Base-by-base conservation (phyloP, 1,140 invertebrate species). In the Magallana angulata region DNA sequence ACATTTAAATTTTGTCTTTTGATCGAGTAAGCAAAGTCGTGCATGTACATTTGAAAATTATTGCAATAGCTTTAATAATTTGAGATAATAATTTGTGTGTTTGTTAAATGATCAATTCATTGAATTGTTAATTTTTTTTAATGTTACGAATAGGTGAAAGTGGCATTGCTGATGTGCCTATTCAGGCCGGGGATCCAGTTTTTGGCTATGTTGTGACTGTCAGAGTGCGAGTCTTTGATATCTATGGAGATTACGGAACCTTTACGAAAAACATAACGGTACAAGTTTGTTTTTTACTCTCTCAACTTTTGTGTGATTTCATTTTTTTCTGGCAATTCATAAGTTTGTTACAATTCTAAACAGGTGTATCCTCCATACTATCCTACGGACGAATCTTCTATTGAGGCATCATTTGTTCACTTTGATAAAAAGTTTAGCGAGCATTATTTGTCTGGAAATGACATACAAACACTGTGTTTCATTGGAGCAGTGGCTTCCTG, bases 341-440 rank as follows among this genome's bases (percentile, higher is more conserved):
- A 48, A 48, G 1, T 48, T 5, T 48, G 36, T 48, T 48, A 48
- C 36, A 48, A 4, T 48, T 48, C 36, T 48, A 48, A 48, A 48
- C 68, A 76, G 68, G 68, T 76, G 5, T 6, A 30, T 12, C 68
- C 24, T 30, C 24, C 68, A 18, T 76, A 1, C 14, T 11, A 36
- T 4, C 68, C 68, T 76, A 24, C 6, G 36, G 68, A 76, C 5
- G 7, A 30, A 76, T 76, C 68, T 6, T 30, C 68, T 36, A 76
- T 76, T 76, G 68, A 76, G 24, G 24, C 68, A 11, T 76, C 68
- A 5, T 76, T 76, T 76, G 11, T 12, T 36, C 24, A 24, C 24
- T 76, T 76, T 30, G 68, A 76, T 36, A 30, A 18, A 76, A 76
- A 36, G 68, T 76, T 76, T 30, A 76, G 14, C 68, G 12, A 76